phyloP scores from a whole-genome alignment of 2,888 invertebrate genomes.

The Noctuana brunneofusca region DNA sequence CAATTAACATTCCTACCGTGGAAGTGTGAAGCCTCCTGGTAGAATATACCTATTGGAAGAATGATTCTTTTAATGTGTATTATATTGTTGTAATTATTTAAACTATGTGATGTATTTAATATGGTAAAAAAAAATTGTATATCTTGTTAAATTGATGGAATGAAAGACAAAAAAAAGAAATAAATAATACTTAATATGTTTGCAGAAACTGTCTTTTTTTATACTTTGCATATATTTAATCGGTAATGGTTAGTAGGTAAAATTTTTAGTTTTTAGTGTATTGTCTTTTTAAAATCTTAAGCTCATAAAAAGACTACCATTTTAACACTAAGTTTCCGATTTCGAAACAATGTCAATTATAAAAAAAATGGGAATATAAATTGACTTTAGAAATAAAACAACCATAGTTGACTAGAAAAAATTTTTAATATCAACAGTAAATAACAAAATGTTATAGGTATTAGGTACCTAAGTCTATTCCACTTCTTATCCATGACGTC shows the following conservation, averaged over 20 bases:
- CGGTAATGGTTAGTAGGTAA: no score
- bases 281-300: no score
- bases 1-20: constrained; percentile 1
- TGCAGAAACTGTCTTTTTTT: not conserved
- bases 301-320: no score
- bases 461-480: no score
- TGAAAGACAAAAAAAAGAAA: not conserved
- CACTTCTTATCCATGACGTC: no score
- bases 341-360: no score
- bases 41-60: constrained; percentile 7
- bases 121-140: not conserved
- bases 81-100: not conserved
- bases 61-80: not conserved
- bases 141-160: not conserved
- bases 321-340: no score
- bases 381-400: constrained; percentile 1
- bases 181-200: not conserved
- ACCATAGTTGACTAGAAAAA: not conserved
- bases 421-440: not conserved
- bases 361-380: no score
- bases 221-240: not conserved
- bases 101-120: not conserved
- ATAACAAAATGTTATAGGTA: not conserved
- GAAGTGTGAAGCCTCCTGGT: not conserved
- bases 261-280: no score